Conservation (phyloP, 2,888 invertebrate genomes). For the Cryptosula pallasiana region DNA sequence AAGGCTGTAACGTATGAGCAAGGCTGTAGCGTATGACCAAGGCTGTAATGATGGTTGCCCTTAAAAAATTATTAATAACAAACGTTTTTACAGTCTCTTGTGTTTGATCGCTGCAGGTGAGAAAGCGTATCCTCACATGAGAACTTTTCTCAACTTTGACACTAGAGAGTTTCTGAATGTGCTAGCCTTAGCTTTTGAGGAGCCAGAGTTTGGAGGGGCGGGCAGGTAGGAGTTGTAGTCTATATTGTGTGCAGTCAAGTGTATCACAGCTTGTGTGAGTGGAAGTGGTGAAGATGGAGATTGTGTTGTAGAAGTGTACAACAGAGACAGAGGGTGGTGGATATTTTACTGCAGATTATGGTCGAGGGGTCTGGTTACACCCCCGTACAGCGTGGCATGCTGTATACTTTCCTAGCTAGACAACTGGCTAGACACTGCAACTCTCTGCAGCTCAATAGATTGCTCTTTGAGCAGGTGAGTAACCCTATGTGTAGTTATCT, state of each 20-base stretch:
- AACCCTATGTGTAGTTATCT: neutral
- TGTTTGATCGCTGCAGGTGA: constrained; percentile 41
- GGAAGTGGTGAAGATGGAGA: neutral
- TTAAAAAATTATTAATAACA: too few relatives aligned
- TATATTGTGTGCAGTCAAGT: neutral
- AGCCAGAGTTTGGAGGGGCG: constrained; percentile 70
- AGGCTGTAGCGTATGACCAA: too few relatives aligned
- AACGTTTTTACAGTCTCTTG: too few relatives aligned
- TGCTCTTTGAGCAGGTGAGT: constrained; percentile 60
- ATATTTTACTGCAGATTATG: constrained; percentile 72
- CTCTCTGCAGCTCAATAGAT: constrained; percentile 55
- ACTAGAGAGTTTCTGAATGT: constrained; percentile 80
- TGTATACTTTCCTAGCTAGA: constrained; percentile 64
- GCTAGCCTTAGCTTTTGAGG: constrained; percentile 75
- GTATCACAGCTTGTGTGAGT: too few relatives aligned
- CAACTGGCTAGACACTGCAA: constrained; percentile 60
- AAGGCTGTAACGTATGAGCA: too few relatives aligned
- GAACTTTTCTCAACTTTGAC: constrained; percentile 73
- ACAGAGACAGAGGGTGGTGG: constrained; percentile 69
- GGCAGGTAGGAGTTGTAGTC: constrained; percentile 38
- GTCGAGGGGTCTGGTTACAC: constrained; percentile 59
- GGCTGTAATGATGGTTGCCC: too few relatives aligned
- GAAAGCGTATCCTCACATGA: constrained; percentile 45
- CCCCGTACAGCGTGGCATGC: constrained; percentile 61
- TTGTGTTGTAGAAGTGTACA: constrained; percentile 38